Evolutionary conservation across 2,888 invertebrate species (phyloP).

Genomic region (Cylloceria caligata): DNA sequence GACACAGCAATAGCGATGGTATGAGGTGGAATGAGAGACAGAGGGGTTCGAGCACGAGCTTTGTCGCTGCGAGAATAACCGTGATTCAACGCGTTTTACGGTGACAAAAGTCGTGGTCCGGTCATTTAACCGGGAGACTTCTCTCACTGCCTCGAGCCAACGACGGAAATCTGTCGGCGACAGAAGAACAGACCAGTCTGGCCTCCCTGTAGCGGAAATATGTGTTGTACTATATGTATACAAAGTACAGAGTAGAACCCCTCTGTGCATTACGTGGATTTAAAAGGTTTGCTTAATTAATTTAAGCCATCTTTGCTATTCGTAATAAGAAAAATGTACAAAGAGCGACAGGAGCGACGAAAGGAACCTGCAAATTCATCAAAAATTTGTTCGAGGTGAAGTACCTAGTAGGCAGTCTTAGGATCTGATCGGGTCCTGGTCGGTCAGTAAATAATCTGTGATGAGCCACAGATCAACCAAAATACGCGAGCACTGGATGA

Average conservation of each 20-base stretch:
- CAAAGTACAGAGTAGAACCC: constrained; percentile 8
- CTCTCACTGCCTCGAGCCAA: constrained; percentile 9
- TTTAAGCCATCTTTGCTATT: constrained; percentile 23
- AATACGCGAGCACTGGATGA: no score
- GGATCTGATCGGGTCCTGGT: no score
- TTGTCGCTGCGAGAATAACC: constrained; percentile 34
- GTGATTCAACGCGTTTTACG: constrained; percentile 37
- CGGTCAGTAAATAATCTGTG: no score
- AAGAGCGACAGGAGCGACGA: background rate
- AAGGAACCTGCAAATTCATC: background rate
- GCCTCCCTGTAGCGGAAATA: background rate
- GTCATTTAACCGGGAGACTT: constrained; percentile 21
- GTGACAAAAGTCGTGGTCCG: constrained; percentile 38
- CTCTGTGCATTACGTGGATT: constrained; percentile 42
- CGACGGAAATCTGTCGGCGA: constrained; percentile 25
- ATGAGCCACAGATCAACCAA: no score
- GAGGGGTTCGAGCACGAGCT: constrained; percentile 16
- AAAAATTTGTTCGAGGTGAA: background rate
- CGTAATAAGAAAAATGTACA: background rate
- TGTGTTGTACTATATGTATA: background rate
- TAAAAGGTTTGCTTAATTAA: constrained; percentile 69
- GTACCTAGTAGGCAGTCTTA: background rate
- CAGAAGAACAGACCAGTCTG: constrained; percentile 13
- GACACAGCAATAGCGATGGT: constrained; percentile 15
- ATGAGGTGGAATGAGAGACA: constrained; percentile 5